Evolutionary conservation across 2,113 vertebrate species (phyloP), one percentile per base, ranked within the genome.

Genomic region (Brachyhypopomus gauderio): DNA sequence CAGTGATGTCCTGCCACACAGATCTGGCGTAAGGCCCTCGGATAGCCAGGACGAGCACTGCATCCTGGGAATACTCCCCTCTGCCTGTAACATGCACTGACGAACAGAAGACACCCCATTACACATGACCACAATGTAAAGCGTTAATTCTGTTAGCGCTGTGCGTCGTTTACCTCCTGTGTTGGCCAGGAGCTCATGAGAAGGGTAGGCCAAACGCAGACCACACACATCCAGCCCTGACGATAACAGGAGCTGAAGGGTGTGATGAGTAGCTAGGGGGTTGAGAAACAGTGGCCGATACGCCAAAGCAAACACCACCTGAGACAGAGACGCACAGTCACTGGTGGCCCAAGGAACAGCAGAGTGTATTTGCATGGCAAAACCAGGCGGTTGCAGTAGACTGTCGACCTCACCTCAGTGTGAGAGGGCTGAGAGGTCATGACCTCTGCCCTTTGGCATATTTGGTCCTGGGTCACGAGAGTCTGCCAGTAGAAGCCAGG

Each of bases 401-500:
- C 19, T 56, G 22, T 72, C 25, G 11, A 36, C 52, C 67, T 85
- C 73, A 95, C 92, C 92, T 94, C 90, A 0, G 82, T 92, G 80
- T 92, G 89, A 25, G 41, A 55, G 22, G 88, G 86, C 34, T 73
- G 82, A 71, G 85, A 88, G 71, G 82, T 77, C 79, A 77, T 62
- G 0, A 87, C 82, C 78, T 88, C 74, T 87, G 87, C 80, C 4
- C 79, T 70, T 70, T 89, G 86, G 86, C 90, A 93, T 83, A 81
- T 87, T 80, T 79, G 4, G 74, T 92, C 92, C 79, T 82, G 85
- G 4, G 90, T 92, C 87, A 94, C 92, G 66, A 89, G 62, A 11
- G 92, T 92, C 86, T 94, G 94, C 93, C 93, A 94, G 85, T 89
- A 92, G 89, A 95, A 93, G 52, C 92, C 92, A 81, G 83, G 79